phyloP scores from a whole-genome alignment of 2,113 vertebrate species.

The Hepsetus odoe region DNA sequence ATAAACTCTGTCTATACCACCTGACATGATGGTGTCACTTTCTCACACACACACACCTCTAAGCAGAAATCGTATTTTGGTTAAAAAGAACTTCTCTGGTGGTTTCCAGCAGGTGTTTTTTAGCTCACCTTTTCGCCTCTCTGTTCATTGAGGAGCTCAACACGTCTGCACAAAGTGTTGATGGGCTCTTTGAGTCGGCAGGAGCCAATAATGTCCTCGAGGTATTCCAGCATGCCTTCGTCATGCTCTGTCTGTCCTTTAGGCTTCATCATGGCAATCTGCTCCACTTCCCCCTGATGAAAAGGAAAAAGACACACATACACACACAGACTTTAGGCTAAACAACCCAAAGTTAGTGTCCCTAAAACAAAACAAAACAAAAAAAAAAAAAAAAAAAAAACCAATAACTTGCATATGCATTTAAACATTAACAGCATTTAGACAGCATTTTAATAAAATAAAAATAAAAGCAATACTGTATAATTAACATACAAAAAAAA shows the following conservation, averaged over 20 bases:
- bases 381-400: no score
- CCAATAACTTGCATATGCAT: no score
- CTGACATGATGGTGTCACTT: no score
- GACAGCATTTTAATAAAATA: no score
- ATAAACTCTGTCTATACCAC: no score
- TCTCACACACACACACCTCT: no score
- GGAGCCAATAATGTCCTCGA: constrained; percentile 96
- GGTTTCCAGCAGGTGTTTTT: constrained; percentile 17
- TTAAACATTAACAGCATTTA: no score
- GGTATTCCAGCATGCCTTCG: constrained; percentile 96
- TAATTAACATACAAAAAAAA: no score
- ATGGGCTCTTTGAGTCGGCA: constrained; percentile 93
- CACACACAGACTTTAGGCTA: not conserved
- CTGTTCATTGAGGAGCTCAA: constrained; percentile 90
- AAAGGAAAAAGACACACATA: constrained; percentile 15
- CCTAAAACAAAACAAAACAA: no score
- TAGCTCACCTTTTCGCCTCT: constrained; percentile 90
- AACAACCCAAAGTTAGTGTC: no score
- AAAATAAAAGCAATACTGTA: no score
- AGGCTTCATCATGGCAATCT: constrained; percentile 98
- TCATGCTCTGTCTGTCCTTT: constrained; percentile 95
- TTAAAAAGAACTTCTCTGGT: not conserved
- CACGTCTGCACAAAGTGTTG: constrained; percentile 79
- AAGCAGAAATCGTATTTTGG: no score
- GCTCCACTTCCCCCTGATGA: constrained; percentile 95